Conservation (phyloP, 1,140 invertebrate genomes). For the Papilio xuthus region DNA sequence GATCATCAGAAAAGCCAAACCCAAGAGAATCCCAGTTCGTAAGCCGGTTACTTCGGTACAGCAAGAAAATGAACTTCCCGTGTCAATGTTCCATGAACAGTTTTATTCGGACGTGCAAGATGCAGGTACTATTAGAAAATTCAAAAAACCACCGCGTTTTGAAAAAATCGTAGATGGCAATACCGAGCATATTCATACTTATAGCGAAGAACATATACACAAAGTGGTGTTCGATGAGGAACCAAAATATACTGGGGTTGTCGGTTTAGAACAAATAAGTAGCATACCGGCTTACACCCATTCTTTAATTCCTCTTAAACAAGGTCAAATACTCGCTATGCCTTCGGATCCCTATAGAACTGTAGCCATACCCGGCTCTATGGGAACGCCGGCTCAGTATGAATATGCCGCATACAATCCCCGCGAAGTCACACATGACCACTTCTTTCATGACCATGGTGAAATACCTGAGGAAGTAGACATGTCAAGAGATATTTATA, state of each 20-base stretch:
- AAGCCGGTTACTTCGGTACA: slow-evolving; percentile 48
- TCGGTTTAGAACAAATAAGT: slow-evolving; percentile 56
- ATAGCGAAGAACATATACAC: slow-evolving; percentile 80
- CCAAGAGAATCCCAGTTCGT: slow-evolving; percentile 62
- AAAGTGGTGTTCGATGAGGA: slow-evolving; percentile 72
- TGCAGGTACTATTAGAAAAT: slow-evolving; percentile 70
- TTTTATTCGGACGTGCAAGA: slow-evolving; percentile 78
- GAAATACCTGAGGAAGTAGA: slow-evolving; percentile 70
- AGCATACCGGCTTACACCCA: slow-evolving; percentile 57
- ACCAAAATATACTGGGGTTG: slow-evolving; percentile 53
- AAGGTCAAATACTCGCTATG: slow-evolving; percentile 59
- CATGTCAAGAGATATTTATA: slow-evolving; percentile 61
- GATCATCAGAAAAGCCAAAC: slow-evolving; percentile 61
- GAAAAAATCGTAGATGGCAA: slow-evolving; percentile 80
- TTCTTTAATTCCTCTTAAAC: slow-evolving; percentile 60
- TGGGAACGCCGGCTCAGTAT: slow-evolving; percentile 65
- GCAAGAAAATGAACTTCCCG: slow-evolving; percentile 66
- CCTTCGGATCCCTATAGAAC: slow-evolving; percentile 55
- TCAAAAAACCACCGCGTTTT: slow-evolving; percentile 75
- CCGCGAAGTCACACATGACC: slow-evolving; percentile 76
- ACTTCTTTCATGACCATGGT: slow-evolving; percentile 79
- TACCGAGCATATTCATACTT: slow-evolving; percentile 80
- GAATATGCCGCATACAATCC: slow-evolving; percentile 76
- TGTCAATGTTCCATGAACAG: slow-evolving; percentile 73
- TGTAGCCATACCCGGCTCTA: slow-evolving; percentile 57